Evolutionary conservation across 1,140 invertebrate genomes (phyloP).

Genomic region (Vollenhovia emeryi): DNA sequence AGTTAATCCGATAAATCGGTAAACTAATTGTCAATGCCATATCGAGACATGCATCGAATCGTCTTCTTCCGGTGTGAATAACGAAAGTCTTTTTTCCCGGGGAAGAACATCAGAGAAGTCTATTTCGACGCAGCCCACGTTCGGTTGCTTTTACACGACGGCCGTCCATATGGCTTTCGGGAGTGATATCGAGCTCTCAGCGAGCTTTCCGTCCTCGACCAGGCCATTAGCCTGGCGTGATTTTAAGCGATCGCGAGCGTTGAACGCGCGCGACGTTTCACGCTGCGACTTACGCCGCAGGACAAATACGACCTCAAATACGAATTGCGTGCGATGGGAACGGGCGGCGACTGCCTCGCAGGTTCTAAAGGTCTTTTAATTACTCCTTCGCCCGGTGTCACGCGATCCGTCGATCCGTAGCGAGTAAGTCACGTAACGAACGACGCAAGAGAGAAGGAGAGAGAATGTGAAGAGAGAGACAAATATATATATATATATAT

Average conservation of each 20-base stretch:
- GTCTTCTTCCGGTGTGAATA: neutral
- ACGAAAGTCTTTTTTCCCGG: neutral
- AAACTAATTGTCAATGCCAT: neutral
- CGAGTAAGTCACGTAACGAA: constrained; percentile 52
- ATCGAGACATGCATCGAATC: neutral
- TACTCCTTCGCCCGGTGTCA: constrained; percentile 57
- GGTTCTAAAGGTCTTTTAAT: constrained; percentile 65
- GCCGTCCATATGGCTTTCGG: constrained; percentile 11
- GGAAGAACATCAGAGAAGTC: neutral
- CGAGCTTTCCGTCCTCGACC: constrained; percentile 20
- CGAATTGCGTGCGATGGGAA: constrained; percentile 40
- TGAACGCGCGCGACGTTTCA: constrained; percentile 43
- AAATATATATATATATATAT: too few relatives aligned
- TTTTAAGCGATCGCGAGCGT: constrained; percentile 41
- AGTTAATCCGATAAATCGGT: neutral
- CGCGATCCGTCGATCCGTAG: constrained; percentile 60
- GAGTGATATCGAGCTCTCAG: constrained; percentile 28
- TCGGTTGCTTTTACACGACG: neutral
- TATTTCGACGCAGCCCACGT: neutral
- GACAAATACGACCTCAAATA: constrained; percentile 55
- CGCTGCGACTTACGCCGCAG: constrained; percentile 34
- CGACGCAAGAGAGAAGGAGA: neutral
- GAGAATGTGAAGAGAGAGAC: neutral
- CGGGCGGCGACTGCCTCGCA: constrained; percentile 21
- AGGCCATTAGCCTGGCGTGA: constrained; percentile 43